Conservation (phyloP, 2,797 vertebrate species). For the Tenualosa thibaudeaui region DNA sequence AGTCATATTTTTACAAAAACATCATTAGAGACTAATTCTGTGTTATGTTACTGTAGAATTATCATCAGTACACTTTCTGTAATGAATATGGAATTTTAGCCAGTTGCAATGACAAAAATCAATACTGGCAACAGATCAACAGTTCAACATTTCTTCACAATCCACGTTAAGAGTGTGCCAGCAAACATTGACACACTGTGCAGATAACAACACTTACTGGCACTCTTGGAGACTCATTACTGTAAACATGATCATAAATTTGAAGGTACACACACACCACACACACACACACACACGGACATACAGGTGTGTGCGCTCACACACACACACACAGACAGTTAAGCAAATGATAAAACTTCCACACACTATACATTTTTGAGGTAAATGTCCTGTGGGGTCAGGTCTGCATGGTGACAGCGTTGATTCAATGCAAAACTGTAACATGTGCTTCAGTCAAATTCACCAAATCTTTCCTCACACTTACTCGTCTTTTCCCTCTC, state of each 20-base stretch:
- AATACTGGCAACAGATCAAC: not conserved
- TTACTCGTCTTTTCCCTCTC: too few relatives aligned
- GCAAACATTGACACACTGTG: constrained; percentile 2
- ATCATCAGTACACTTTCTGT: too few relatives aligned
- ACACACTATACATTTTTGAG: too few relatives aligned
- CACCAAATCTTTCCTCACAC: too few relatives aligned
- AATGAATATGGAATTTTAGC: not conserved
- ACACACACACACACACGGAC: not conserved
- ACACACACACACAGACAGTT: not conserved
- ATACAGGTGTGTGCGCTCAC: not conserved
- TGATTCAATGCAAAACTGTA: too few relatives aligned
- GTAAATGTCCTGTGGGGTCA: too few relatives aligned
- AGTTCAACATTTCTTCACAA: not conserved
- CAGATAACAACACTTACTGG: not conserved
- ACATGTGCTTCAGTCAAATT: too few relatives aligned
- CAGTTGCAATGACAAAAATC: not conserved
- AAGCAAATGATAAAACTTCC: too few relatives aligned
- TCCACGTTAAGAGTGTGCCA: not conserved
- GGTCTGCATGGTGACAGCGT: too few relatives aligned
- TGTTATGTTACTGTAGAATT: too few relatives aligned
- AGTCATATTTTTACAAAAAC: too few relatives aligned
- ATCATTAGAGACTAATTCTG: not conserved
- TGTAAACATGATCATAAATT: not conserved
- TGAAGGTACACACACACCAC: not conserved
- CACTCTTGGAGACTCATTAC: not conserved